Evolutionary conservation across 2,797 vertebrate species (phyloP), one percentile per base, ranked within the genome.

Genomic region (Takifugu rubripes): DNA sequence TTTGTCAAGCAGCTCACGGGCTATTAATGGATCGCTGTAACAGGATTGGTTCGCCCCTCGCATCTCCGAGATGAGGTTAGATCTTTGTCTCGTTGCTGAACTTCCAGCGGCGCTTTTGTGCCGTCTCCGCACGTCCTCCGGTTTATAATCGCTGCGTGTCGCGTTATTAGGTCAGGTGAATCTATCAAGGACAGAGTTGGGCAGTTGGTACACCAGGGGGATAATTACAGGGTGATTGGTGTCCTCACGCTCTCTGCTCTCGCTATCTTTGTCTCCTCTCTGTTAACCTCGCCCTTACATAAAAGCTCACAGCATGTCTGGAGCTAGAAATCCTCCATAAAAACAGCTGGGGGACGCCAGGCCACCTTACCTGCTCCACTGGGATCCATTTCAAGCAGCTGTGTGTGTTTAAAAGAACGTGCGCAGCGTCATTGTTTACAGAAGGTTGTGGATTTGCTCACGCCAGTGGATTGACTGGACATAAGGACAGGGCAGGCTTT

Each of bases 361-460:
- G 59, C 61, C 59, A 61, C 76, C 58, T 63, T 78, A 68, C 85
- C 83, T 79, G 86, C 46, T 73, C 64, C 42, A 82, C 56, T 3
- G 91, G 87, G 90, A 87, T 84, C 72, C 12, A 56, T 86, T 89
- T 83, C 83, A 84, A 87, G 88, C 94, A 94, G 91, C 90, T 93
- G 93, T 92, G 84, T 86, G 69, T 73, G 72, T 64, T 77, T 82
- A 70, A 74, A 62, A 74, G 69, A 55, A 75, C 77, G 66, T 65
- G 69, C 64, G 54, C 17, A 57, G 87, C 85, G 86, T 78, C 79
- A 64, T 83, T 90, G 91, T 91, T 93, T 93, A 92, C 93, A 93
- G 91, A 93, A 89, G 84, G 84, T 90, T 87, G 87, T 91, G 91
- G 88, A 86, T 80, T 93, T 96, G 95, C 91, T 95, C 95, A 96